Evolutionary conservation across 1,140 invertebrate genomes (phyloP), one percentile per base, ranked within the genome.

Genomic region (Amyelois transitella): DNA sequence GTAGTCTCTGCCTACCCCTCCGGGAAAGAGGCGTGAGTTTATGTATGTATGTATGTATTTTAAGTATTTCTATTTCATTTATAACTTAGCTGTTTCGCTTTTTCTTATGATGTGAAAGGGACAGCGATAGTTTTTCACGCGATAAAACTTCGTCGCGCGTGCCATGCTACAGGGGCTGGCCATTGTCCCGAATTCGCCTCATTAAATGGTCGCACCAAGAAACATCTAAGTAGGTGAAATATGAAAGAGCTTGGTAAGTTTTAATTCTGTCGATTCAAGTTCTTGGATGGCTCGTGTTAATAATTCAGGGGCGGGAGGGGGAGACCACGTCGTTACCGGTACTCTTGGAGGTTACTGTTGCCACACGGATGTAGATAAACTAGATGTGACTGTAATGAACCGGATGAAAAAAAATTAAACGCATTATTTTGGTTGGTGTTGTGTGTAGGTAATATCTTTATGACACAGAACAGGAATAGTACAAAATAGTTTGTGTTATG

Each of bases 211-310:
- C 49, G 52, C n/a, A n/a, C 49, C 65, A 49, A 51, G 64, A 71
- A 80, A 75, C 67, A 78, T 61, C 65, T 75, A 81, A 81, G 61
- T 72, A 72, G 68, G 75, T 79, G 69, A 84, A 84, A 84, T 81
- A 82, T 82, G 72, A 81, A 81, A 77, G 68, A 77, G 69, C 67
- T 75, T 55, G 71, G 69, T 77, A 81, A 84, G 72, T 81, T 84
- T 81, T 82, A 82, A 82, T 82, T 84, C 72, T 76, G 77, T 74
- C 72, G 74, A 81, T 79, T 81, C 79, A 84, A 84, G 71, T 84
- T 82, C 69, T 77, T 71, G 74, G 74, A 84, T 81, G 77, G 75
- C 74, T 64, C 56, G 69, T 74, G 74, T 82, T 79, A 84, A 85
- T 85, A 82, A 81, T 85, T 82, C 79, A 82, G 60, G 43, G 66